Conservation (phyloP, 92 coral and sea anemone species). For the Palythoa heliodiscus region DNA sequence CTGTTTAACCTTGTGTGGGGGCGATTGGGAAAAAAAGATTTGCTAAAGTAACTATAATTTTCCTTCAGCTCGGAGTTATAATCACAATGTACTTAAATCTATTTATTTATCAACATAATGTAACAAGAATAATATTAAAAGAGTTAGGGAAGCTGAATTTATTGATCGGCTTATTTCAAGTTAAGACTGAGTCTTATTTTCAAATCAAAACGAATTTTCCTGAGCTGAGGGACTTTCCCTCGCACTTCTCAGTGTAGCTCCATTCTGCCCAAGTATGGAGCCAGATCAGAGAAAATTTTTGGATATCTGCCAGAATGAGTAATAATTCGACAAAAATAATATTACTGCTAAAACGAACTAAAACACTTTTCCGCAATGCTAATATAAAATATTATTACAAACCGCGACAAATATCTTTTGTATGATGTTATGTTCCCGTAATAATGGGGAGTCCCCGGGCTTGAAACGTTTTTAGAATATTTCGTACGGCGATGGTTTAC, state of each 20-base stretch:
- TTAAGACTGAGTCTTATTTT: not conserved
- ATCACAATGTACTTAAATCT: not conserved
- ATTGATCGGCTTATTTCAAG: not conserved
- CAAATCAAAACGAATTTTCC: not conserved
- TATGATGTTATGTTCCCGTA: slow-evolving; percentile 17
- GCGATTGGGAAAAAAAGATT: not conserved
- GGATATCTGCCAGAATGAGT: slow-evolving; percentile 11
- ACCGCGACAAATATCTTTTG: not conserved
- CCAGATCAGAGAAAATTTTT: not conserved
- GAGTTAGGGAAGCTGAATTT: no score
- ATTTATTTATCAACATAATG: not conserved
- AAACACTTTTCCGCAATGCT: slow-evolving; percentile 11
- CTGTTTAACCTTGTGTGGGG: slow-evolving; percentile 2
- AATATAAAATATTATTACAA: slow-evolving; percentile 2
- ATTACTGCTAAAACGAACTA: slow-evolving; percentile 37
- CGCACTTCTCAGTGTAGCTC: not conserved
- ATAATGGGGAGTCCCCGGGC: slow-evolving; percentile 35
- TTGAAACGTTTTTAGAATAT: not conserved
- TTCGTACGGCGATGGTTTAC: not conserved
- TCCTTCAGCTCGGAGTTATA: not conserved
- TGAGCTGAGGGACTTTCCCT: not conserved
- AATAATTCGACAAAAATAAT: not conserved
- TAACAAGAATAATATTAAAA: not conserved
- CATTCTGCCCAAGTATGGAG: slow-evolving; percentile 14
- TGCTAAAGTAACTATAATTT: not conserved